Base-by-base conservation (phyloP, 2,797 vertebrate genomes). In the Clarias platycephalus region DNA sequence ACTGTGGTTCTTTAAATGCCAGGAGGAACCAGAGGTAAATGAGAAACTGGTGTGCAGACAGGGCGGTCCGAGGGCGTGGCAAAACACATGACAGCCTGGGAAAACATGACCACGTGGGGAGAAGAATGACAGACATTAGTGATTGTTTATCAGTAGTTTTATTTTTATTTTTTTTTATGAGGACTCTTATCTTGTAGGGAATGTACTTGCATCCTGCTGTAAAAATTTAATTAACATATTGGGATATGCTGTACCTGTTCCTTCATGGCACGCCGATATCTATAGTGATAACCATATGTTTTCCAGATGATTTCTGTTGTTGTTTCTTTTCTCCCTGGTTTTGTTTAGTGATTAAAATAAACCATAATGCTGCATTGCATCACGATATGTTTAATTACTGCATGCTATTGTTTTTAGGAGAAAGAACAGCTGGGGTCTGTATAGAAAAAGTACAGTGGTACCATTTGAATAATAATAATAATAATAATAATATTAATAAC, bases 351-450 rank as follows among this genome's bases (percentile, higher is more conserved):
- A 16, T 16, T 75, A 26, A 28, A 76, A 76, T 76, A 31, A 20
- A 37, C 74, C 18, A 58, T 74, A 28, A 18, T 28, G 24, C 55
- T 77, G 20, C 16, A 31, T 75, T 16, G 53, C 16, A 24, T 60
- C 5, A 44, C 24, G 13, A 24, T 40, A 62, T 26, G 76, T 78
- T 78, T 62, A 63, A 44, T 63, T 64, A 44, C 24, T 20, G 6
- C 26, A 44, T 13, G 18, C 24, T 7, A 10, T 58, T 34, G 8
- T 34, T 79, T 44, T 15, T 63, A 28, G 13, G 26, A 67, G 71
- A 87, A 84, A 37, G 58, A 79, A 81, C 63, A 49, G 58, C 72
- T 58, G 64, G 44, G 81, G 40, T 13, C 28, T 37, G 55, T 55
- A 24, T 77, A 20, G 31, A 76, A 74, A 82, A 13, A 68, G 58